phyloP scores from a whole-genome alignment of 2,113 vertebrate genomes.

The Aix galericulata region DNA sequence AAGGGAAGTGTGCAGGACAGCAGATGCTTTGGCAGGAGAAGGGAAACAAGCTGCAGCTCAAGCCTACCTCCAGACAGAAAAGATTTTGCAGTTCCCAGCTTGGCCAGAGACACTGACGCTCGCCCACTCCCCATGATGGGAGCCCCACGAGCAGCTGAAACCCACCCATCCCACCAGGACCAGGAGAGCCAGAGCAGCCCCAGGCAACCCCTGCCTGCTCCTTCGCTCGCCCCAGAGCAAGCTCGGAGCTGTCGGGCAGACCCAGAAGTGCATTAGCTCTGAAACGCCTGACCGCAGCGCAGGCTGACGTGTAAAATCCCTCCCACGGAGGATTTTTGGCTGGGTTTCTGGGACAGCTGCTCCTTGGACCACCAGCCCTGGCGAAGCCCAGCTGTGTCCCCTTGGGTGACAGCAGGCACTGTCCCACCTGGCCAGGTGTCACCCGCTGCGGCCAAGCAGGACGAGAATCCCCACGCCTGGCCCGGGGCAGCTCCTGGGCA shows the following conservation, averaged over 20 bases:
- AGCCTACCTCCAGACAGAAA: conserved; percentile 25
- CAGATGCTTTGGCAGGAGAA: conserved; percentile 58
- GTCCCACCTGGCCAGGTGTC: not conserved
- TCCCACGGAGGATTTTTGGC: not conserved
- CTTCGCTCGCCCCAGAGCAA: not conserved
- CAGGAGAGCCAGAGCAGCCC: not conserved
- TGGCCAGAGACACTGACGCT: rapidly evolving
- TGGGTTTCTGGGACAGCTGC: not conserved
- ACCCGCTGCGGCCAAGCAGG: rapidly evolving
- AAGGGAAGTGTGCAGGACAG: conserved; percentile 9
- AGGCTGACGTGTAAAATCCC: not conserved
- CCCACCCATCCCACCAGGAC: not conserved
- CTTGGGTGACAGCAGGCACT: not conserved
- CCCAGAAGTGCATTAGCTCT: not conserved
- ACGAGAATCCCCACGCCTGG: rapidly evolving
- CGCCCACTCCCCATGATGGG: not conserved
- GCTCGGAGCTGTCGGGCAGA: not conserved
- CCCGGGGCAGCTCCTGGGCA: not conserved
- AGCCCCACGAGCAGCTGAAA: not conserved
- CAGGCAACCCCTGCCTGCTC: not conserved
- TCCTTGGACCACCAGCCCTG: not conserved
- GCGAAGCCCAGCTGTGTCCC: not conserved
- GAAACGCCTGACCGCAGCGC: not conserved
- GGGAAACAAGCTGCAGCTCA: not conserved
- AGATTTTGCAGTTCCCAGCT: not conserved